Base-by-base conservation (phyloP, 1,140 invertebrate species). In the Anadara kagoshimensis region DNA sequence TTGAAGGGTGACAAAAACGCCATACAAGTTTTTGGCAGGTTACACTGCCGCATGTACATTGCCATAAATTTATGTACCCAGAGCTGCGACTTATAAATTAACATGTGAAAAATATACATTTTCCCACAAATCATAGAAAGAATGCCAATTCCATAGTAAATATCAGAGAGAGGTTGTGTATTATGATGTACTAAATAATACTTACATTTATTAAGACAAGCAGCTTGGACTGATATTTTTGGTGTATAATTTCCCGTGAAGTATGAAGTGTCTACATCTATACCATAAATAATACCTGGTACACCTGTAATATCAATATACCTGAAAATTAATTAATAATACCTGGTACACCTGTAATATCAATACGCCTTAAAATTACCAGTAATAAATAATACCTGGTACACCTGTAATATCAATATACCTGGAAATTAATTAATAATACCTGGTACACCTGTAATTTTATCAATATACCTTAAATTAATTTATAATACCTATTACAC, bases 191-290 rank as follows among this genome's bases (percentile, higher is more conserved):
- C 20, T 22, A 22, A 56, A 14, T 16, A 22, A n/a, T 18, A 59
- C 59, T 53, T 63, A 74, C 76, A 63, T 57, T 78, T 61, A 11
- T 73, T 86, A 47, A 93, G 83, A 65, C 85, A 82, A 4, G 91
- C 92, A 3, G 91, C 93, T 85, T 93, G 93, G 47, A 94, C 90
- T 0, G 93, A 93, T 78, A 92, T 91, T 80, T 91, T 90, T 0
- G 92, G 93, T 4, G 92, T 91, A 78, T 91, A 92, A 81, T 94
- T 94, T 64, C 93, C 93, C 16, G 92, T 93, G 75, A 93, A 94
- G 82, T 90, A 93, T 5, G 91, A 92, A 0, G 93, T 94, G 78
- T 93, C 93, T 0, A 93, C 84, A 58, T 92, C 89, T 20, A 93
- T 80, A 22, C 92, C 92, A 80, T 86, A 85, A 41, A 94, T 91